Evolutionary conservation across 1,140 invertebrate species (phyloP).

Genomic region (Hyles euphorbiae): DNA sequence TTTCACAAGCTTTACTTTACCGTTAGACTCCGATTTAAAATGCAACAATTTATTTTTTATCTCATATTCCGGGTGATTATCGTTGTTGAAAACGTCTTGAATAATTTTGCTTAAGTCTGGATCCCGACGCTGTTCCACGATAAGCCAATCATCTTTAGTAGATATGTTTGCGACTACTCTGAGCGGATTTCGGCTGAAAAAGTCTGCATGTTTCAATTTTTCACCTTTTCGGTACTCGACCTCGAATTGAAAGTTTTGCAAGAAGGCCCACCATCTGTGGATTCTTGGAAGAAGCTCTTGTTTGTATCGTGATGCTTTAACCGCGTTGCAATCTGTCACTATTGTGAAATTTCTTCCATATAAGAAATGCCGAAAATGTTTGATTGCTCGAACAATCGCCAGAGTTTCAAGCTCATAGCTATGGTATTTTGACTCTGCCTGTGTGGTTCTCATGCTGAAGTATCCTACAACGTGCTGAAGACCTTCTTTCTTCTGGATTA

Average conservation of each 20-base stretch:
- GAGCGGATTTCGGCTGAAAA: conserved; percentile 13
- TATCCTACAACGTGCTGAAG: too few species aligned
- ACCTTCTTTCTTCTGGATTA: too few species aligned
- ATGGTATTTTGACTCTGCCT: conserved; percentile 31
- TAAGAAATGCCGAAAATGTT: conserved; percentile 39
- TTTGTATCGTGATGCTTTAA: conserved; percentile 27
- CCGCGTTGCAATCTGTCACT: conserved; percentile 44
- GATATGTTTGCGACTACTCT: conserved; percentile 12
- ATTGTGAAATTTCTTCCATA: conserved; percentile 24
- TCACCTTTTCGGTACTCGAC: conserved; percentile 19
- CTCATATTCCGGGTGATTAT: not conserved
- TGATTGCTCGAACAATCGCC: conserved; percentile 36
- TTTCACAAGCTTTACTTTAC: conserved; percentile 3
- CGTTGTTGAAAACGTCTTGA: not conserved
- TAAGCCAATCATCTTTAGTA: conserved; percentile 1
- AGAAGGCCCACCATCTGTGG: conserved; percentile 41
- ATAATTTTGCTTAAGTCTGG: not conserved
- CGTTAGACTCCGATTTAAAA: not conserved
- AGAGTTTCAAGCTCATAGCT: conserved; percentile 55
- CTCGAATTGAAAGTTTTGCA: conserved; percentile 27
- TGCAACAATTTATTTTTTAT: not conserved
- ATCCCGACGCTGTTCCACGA: conserved; percentile 5
- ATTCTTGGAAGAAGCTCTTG: conserved; percentile 39
- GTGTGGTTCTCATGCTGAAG: too few species aligned
- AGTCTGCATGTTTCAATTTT: conserved; percentile 13